phyloP scores from a whole-genome alignment of 2,113 vertebrate genomes.

The Gnathonemus longibarbis region DNA sequence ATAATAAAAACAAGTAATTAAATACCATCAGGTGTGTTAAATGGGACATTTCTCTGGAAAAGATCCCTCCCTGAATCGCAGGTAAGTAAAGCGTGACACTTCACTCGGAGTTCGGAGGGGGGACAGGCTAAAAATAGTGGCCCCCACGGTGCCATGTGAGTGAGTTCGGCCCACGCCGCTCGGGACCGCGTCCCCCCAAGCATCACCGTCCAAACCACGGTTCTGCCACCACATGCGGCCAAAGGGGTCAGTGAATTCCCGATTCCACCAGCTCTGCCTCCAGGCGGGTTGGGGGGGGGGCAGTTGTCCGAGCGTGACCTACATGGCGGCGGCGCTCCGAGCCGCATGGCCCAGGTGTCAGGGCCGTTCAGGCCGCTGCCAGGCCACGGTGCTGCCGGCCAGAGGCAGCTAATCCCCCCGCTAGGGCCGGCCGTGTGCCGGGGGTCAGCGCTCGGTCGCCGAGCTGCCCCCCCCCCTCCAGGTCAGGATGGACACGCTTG shows the following conservation, averaged over 20 bases:
- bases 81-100: slow-evolving; percentile 25
- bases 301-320: background rate
- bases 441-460: background rate
- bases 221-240: slow-evolving; percentile 34
- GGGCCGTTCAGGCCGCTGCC: background rate
- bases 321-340: background rate
- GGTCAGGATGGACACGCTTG: background rate
- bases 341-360: background rate
- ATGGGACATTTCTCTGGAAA: background rate
- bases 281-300: background rate
- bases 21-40: background rate
- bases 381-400: background rate
- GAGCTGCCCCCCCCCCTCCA: background rate
- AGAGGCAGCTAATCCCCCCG: background rate
- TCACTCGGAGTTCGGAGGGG: slow-evolving; percentile 44
- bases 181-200: slow-evolving; percentile 10
- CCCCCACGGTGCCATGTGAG: slow-evolving; percentile 29
- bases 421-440: background rate
- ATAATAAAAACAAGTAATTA: slow-evolving; percentile 8
- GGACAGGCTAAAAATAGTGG: slow-evolving; percentile 44
- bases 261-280: background rate
- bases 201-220: slow-evolving; percentile 48
- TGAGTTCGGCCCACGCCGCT: slow-evolving; percentile 7
- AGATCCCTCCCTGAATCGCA: slow-evolving; percentile 16
- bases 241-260: background rate